Evolutionary conservation across 2,888 invertebrate species (phyloP), one percentile per base, ranked within the genome.

Genomic region (Leptinotarsa juncta): DNA sequence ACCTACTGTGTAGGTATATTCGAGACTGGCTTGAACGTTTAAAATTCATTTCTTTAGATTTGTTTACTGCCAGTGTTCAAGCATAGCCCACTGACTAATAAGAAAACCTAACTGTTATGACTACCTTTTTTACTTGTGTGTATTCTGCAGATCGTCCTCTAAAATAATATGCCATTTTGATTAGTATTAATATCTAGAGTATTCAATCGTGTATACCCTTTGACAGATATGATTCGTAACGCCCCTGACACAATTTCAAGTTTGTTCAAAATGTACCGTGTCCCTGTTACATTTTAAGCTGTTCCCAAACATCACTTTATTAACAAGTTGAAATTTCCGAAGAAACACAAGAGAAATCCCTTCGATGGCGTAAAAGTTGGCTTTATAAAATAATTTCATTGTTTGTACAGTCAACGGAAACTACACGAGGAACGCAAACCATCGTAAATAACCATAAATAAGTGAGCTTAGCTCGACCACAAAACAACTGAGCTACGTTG

Each of bases 401-500:
- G 83, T 84, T 83, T 81, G 83, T 82, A 76, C 72, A 80, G 79
- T 77, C 78, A 80, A 82, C 83, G 84, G 83, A 84, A 83, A 84
- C 81, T 79, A 79, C 76, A 79, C 73, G 77, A 78, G 62, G 77
- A 80, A 80, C 72, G 78, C 80, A 80, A 81, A 81, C 80, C 79
- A 81, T 82, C 81, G 81, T 83, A 83, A 83, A 83, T 82, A 81
- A 82, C 78, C 82, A 83, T 82, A 82, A 83, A 82, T 77, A 80
- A 80, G 78, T 74, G 53, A 57, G 78, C 72, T 79, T 78, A 75
- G 79, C 77, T 79, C 78, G 77, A 81, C 82, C 83, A 81, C 81
- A 79, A 81, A 79, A 78, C 81, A 79, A 78, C 80, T 80, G 78
- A 79, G 76, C 80, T 78, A 78, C 79, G 81, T 81, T 79, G 79